Conservation (phyloP, 2,888 invertebrate species). For the Zelleria hepariella region DNA sequence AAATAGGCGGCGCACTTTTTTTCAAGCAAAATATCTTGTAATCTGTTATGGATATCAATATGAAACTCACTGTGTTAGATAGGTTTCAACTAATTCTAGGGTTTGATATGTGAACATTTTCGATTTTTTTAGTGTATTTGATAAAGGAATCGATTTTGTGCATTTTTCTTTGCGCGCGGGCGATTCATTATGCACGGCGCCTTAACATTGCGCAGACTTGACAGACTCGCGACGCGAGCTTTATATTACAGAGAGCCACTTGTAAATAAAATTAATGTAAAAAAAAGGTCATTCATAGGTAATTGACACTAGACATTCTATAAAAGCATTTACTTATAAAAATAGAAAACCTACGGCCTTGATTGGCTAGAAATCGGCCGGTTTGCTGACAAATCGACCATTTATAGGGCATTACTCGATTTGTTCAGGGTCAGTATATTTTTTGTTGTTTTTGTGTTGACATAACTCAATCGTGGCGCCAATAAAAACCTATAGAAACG, state of each 20-base stretch:
- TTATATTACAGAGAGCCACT: neutral
- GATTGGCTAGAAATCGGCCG: neutral
- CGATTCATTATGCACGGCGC: too few species aligned
- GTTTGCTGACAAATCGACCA: neutral
- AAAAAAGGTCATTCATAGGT: neutral
- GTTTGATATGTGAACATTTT: too few species aligned
- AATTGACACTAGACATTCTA: neutral
- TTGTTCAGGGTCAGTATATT: neutral
- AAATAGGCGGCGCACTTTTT: too few species aligned
- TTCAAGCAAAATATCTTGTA: too few species aligned
- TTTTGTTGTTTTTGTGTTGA: neutral
- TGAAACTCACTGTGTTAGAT: too few species aligned
- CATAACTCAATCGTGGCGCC: neutral
- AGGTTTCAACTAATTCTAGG: too few species aligned
- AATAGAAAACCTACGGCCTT: neutral
- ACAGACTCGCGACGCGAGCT: too few species aligned
- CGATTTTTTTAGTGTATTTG: too few species aligned
- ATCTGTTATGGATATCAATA: too few species aligned
- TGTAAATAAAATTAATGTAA: neutral
- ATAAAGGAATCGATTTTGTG: too few species aligned
- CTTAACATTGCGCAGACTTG: too few species aligned
- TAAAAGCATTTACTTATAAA: neutral
- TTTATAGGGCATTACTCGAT: neutral
- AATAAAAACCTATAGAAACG: neutral
- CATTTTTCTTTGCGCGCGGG: too few species aligned